These are phyloP conservation scores for Condylostylus longicornis DNA, from an alignment of 1,140 invertebrate species.

Conservation along the genomic window DNA sequence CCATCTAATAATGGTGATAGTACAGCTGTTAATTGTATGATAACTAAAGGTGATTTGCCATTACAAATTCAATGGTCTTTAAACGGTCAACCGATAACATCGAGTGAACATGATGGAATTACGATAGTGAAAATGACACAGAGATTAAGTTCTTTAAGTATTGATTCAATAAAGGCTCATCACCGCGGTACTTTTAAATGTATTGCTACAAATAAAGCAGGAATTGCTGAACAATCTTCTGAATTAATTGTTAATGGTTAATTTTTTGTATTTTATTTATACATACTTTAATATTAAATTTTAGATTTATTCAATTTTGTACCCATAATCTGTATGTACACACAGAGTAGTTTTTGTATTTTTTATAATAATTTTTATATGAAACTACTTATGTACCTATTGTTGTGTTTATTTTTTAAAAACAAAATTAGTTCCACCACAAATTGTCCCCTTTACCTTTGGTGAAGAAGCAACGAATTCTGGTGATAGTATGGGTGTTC, in stretches of 20 bases:
- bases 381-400: background rate
- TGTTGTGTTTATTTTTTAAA: background rate
- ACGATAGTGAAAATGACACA: slow-evolving; percentile 39
- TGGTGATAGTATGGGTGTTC: slow-evolving; percentile 50
- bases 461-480: slow-evolving; percentile 48
- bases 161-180: slow-evolving; percentile 49
- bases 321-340: too few relatives aligned
- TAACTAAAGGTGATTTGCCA: slow-evolving; percentile 57
- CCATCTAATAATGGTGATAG: slow-evolving; percentile 51
- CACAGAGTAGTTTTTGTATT: slow-evolving; percentile 20
- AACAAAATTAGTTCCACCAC: slow-evolving; percentile 42
- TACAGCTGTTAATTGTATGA: slow-evolving; percentile 47
- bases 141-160: slow-evolving; percentile 50
- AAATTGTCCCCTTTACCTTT: slow-evolving; percentile 47
- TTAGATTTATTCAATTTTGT: too few relatives aligned
- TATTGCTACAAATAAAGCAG: slow-evolving; percentile 46
- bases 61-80: slow-evolving; percentile 61
- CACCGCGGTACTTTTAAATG: slow-evolving; percentile 62
- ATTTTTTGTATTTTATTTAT: too few relatives aligned
- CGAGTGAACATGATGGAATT: slow-evolving; percentile 32
- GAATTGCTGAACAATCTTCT: slow-evolving; percentile 44
- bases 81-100: slow-evolving; percentile 38
- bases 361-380: slow-evolving; percentile 4
- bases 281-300: too few relatives aligned
- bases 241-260: slow-evolving; percentile 48